Evolutionary conservation across 2,888 invertebrate species (phyloP).

Genomic region (Drosophila planitibia): DNA sequence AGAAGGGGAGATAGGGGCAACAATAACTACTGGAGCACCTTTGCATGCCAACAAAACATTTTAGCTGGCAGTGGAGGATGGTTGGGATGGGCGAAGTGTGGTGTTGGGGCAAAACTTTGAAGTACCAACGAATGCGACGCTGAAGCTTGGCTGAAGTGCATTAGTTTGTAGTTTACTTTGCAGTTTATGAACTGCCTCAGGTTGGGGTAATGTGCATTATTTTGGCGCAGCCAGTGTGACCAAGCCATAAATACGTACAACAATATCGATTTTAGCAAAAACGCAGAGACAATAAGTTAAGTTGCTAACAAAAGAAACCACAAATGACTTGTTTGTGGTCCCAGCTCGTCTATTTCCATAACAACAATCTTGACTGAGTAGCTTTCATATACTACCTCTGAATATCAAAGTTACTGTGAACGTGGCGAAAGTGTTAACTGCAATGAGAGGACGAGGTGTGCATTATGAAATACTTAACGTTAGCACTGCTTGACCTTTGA

Average conservation of each 20-base stretch:
- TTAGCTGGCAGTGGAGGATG: constrained; percentile 22
- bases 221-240: constrained; percentile 45
- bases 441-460: not conserved
- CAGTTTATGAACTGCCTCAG: constrained; percentile 71
- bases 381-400: not conserved
- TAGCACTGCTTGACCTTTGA: constrained; percentile 25
- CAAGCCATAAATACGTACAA: constrained; percentile 36
- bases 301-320: not conserved
- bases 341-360: constrained; percentile 3
- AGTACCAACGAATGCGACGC: constrained; percentile 39
- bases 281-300: constrained; percentile 1
- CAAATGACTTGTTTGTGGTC: not conserved
- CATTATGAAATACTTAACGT: constrained; percentile 11
- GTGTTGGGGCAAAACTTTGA: constrained; percentile 29
- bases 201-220: constrained; percentile 40
- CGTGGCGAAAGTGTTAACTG: constrained; percentile 8
- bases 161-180: constrained; percentile 73
- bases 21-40: constrained; percentile 39
- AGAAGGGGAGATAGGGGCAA: not conserved
- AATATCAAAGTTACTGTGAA: not conserved
- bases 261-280: constrained; percentile 40
- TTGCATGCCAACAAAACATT: constrained; percentile 58
- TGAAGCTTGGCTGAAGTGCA: constrained; percentile 62
- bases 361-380: constrained; percentile 4
- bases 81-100: constrained; percentile 3